These are phyloP conservation scores for Prunella fulvescens DNA, from an alignment of 2,113 vertebrate species.

Conservation along the genomic window DNA sequence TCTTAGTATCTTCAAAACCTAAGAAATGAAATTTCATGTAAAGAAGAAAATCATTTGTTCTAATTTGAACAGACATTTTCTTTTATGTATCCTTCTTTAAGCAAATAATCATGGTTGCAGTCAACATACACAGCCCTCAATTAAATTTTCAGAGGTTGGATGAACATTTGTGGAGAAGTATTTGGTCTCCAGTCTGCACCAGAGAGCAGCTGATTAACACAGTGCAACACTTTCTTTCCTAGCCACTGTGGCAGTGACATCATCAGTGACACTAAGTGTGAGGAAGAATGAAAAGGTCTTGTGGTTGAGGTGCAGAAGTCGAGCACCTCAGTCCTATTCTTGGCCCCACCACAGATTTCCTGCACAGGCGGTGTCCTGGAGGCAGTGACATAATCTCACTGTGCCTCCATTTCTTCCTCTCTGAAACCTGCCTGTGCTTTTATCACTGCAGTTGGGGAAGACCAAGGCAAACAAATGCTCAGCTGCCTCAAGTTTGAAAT, in stretches of 20 bases:
- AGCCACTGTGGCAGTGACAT: neutral
- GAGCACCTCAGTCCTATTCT: neutral
- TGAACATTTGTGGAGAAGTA: neutral
- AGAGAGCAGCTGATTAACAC: neutral
- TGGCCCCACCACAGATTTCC: neutral
- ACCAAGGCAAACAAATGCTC: neutral
- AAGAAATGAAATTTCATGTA: neutral
- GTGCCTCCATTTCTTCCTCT: neutral
- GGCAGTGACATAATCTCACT: neutral
- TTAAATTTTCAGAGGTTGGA: neutral
- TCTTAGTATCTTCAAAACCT: neutral
- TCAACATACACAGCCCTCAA: neutral
- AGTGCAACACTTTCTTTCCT: neutral
- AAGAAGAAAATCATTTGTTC: neutral
- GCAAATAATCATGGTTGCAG: neutral
- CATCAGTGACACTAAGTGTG: no score
- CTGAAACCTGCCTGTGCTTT: neutral
- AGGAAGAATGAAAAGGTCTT: neutral
- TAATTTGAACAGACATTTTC: neutral
- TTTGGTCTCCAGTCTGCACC: neutral
- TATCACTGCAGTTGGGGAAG: neutral
- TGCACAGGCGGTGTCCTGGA: neutral
- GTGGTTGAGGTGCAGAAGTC: neutral
- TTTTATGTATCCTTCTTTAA: neutral
- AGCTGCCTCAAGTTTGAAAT: neutral